Evolutionary conservation across 2,113 vertebrate species (phyloP), one percentile per base, ranked within the genome.

Genomic region (Oryzias woworae): DNA sequence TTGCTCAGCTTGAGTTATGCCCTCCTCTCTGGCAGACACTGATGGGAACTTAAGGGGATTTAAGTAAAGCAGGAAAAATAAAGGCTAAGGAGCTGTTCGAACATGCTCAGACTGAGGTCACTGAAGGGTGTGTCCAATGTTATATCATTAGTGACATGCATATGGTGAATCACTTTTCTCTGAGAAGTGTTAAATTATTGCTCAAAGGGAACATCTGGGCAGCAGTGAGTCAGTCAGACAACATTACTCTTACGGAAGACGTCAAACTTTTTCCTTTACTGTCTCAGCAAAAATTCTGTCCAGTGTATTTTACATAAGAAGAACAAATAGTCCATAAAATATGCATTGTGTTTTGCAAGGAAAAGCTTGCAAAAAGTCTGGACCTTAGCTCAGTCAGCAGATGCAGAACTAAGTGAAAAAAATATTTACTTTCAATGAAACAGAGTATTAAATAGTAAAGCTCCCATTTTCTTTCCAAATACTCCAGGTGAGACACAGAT

Each of bases 1-100:
- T 63, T 72, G 62, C 62, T 71, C 67, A 58, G 66, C 52, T 47
- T 58, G 51, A 69, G 62, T 76, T 82, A 71, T 62, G 69, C 63
- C 77, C 58, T 73, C 69, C 64, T 81, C 80, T 72, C 62, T 72
- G 61, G 73, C 53, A 45, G 55, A 51, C 15, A 7, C 4, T 44
- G 47, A 49, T 14, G 17, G 36, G 51, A 75, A 53, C 47, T 24
- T 51, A 28, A 5, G 26, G 36, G 36, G 36, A 36, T 36, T 36
- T 36, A 36, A 58, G 59, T 28, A 55, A 53, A 53, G 42, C 61
- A 69, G 59, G 36, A 63, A 1, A 17, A 51, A 49, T 6, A 41
- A 5, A n/a, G 52, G 26, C n/a, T 12, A 8, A 10, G 24, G n/a
- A 53, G n/a, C 23, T 7, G 26, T 24, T 14, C 15, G 14, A 51